Base-by-base conservation (phyloP, 2,888 invertebrate genomes). In the Temnothorax rugatulus region DNA sequence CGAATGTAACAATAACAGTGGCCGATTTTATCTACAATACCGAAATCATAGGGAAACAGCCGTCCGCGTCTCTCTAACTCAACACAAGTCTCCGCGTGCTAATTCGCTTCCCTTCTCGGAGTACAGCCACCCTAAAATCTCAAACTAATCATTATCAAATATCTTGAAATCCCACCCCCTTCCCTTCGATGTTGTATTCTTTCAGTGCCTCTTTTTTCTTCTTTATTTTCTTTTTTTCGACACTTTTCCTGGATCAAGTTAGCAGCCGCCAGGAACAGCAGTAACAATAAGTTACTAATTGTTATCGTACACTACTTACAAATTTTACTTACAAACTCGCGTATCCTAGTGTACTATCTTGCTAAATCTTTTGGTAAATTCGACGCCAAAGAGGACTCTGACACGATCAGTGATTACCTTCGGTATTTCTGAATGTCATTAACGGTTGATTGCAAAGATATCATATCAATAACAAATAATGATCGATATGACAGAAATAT, bases 231-330 rank as follows among this genome's bases (percentile, higher is more conserved):
- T 9, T n/a, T 4, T 15, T n/a, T n/a, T 25, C 8, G n/a, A 73
- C 21, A 44, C 21, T 18, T 34, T 34, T 47, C 7, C 38, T 21
- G 71, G 13, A 41, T 75, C 34, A 38, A 50, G 54, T 2, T 50
- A 50, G 25, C 79, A 38, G 74, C 38, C 25, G 79, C 38, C 73
- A 81, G 59, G 38, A 73, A 57, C 59, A 81, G 73, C 52, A 81
- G 85, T 82, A 57, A 82, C 86, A 93, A 93, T 94, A 94, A 93
- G 93, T 94, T 92, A 93, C 91, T 93, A 92, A 90, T 86, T 84
- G 87, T 93, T 94, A 93, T 94, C 89, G 88, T 94, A 94, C 93
- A 94, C 93, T 94, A 94, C 92, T 93, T 94, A 94, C 93, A 94
- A 84, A 89, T 44, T 91, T 91, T 94, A 94, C 92, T 93, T 94